A percentile compares a stretch with the other conserved stretches of the same genome.
Conservation (phyloP, 1,140 invertebrate genomes). For the Venturia canescens region DNA sequence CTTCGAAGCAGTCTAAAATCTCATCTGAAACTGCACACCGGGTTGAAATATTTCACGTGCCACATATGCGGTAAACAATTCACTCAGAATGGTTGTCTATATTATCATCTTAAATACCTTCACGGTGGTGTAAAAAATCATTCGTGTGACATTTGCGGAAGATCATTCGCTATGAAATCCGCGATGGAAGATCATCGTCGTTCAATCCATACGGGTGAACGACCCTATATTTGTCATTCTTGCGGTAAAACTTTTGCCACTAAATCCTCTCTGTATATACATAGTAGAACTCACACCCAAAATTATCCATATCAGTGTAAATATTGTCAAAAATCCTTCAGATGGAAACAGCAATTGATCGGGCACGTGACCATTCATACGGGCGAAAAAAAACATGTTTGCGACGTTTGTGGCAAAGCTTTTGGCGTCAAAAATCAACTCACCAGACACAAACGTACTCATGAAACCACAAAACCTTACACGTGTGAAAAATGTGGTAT, state of each 20-base stretch:
- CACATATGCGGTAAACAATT: conserved; percentile 65
- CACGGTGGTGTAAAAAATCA: conserved; percentile 71
- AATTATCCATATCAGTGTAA: conserved; percentile 76
- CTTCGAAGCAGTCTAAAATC: conserved; percentile 52
- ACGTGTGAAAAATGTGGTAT: conserved; percentile 77
- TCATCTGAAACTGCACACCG: conserved; percentile 55
- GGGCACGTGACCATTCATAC: conserved; percentile 76
- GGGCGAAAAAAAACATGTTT: conserved; percentile 74
- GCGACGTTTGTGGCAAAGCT: conserved; percentile 76
- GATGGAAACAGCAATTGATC: conserved; percentile 75
- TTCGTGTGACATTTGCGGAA: conserved; percentile 71
- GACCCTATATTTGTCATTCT: conserved; percentile 81
- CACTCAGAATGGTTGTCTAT: conserved; percentile 60
- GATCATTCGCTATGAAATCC: conserved; percentile 76
- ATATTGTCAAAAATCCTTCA: conserved; percentile 75
- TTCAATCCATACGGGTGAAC: conserved; percentile 79
- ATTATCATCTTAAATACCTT: conserved; percentile 63
- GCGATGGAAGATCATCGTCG: conserved; percentile 81
- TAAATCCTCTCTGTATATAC: conserved; percentile 78
- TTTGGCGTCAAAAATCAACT: conserved; percentile 77
- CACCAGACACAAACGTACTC: conserved; percentile 76
- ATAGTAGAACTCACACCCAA: conserved; percentile 76
- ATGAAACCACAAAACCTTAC: conserved; percentile 77
- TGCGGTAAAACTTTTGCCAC: conserved; percentile 79
- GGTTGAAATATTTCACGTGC: conserved; percentile 58